Evolutionary conservation across 2,888 invertebrate species (phyloP).

Genomic region (Oxyteleia sp.): DNA sequence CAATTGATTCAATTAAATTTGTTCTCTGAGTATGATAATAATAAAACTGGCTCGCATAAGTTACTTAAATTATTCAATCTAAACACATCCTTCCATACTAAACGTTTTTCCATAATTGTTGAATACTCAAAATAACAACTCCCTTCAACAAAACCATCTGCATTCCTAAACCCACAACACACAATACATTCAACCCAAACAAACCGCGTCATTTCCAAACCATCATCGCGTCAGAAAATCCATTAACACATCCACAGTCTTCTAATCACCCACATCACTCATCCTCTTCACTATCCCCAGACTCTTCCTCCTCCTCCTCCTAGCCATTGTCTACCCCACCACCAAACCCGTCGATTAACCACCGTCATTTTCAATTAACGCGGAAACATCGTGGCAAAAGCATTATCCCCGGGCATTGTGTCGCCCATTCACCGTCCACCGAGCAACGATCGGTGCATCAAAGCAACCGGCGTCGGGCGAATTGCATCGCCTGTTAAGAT

Average conservation of each 20-base stretch:
- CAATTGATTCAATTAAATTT: no score
- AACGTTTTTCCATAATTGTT: no score
- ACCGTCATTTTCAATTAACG: constrained; percentile 52
- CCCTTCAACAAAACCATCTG: not conserved
- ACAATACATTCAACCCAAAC: not conserved
- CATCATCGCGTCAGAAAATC: no score
- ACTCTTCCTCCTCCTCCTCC: constrained; percentile 20
- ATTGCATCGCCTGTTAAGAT: constrained; percentile 56
- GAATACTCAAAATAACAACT: no score
- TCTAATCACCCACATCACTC: constrained; percentile 8
- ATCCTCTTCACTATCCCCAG: not conserved
- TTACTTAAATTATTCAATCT: no score
- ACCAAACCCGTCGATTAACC: constrained; percentile 40
- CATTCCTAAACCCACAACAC: not conserved
- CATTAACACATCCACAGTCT: not conserved
- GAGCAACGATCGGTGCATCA: constrained; percentile 39
- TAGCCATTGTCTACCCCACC: not conserved
- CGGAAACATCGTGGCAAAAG: constrained; percentile 68
- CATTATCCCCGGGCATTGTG: constrained; percentile 66
- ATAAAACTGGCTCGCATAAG: no score
- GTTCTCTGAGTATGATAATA: no score
- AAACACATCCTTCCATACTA: no score
- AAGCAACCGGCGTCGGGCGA: constrained; percentile 50
- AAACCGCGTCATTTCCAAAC: not conserved
- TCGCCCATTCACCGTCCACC: constrained; percentile 13